Evolutionary conservation across 2,113 vertebrate species (phyloP).

Genomic region (Cyanistes caeruleus): DNA sequence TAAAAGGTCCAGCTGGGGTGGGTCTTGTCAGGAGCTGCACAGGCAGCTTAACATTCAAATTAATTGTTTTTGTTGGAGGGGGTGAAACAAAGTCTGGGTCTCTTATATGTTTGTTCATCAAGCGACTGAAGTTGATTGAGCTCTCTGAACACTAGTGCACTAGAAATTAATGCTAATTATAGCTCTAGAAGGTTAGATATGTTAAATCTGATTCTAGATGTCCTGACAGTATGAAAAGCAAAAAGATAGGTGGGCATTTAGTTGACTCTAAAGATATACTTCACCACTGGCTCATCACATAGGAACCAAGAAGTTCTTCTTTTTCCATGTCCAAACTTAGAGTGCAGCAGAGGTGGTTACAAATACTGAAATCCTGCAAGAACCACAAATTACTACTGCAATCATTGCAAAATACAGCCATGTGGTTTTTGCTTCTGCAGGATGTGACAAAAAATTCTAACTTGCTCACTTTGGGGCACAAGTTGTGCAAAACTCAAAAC

Average conservation of each 20-base stretch:
- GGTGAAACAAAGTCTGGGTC: neutral
- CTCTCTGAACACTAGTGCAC: neutral
- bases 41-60: neutral
- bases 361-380: neutral
- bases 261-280: neutral
- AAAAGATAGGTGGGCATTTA: neutral
- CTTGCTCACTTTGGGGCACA: neutral
- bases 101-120: neutral
- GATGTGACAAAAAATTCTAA: neutral
- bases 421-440: neutral
- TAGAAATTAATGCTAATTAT: slow-evolving; percentile 29
- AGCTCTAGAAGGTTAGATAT: neutral
- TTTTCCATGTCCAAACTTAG: neutral
- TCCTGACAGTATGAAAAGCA: neutral
- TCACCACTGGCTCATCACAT: neutral
- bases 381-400: neutral
- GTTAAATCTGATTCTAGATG: neutral
- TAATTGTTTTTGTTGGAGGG: neutral
- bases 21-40: neutral
- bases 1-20: neutral
- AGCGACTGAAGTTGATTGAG: neutral
- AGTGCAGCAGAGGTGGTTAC: neutral
- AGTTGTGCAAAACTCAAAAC: neutral
- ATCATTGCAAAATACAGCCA: neutral
- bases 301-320: neutral